phyloP scores from a whole-genome alignment of 2,888 invertebrate genomes.

The Eledona agricola region DNA sequence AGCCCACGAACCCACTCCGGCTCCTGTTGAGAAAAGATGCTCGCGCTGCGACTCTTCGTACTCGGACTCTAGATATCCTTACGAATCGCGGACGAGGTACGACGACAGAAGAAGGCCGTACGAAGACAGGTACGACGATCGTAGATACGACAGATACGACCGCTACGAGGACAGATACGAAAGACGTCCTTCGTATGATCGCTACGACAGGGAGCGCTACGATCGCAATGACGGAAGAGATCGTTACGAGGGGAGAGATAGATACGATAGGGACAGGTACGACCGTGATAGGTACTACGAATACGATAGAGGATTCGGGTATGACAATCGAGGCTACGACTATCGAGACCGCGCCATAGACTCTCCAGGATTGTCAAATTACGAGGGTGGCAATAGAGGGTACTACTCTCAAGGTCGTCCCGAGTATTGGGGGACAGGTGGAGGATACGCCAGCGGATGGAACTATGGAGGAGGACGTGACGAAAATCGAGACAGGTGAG shows the following conservation, averaged over 20 bases:
- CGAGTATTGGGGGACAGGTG: slow-evolving; percentile 48
- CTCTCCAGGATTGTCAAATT: slow-evolving; percentile 71
- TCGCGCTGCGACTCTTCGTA: slow-evolving; percentile 33
- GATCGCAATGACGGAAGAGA: slow-evolving; percentile 26
- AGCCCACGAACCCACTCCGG: slow-evolving; percentile 30
- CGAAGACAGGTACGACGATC: slow-evolving; percentile 27
- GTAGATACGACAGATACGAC: slow-evolving; percentile 18
- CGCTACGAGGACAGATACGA: slow-evolving; percentile 10
- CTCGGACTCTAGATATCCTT: slow-evolving; percentile 19
- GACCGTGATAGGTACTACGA: slow-evolving; percentile 19
- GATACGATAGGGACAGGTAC: slow-evolving; percentile 30
- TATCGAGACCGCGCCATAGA: slow-evolving; percentile 62
- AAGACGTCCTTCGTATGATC: slow-evolving; percentile 19
- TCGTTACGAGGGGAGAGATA: slow-evolving; percentile 28
- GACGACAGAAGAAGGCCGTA: slow-evolving; percentile 28
- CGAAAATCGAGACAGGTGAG: slow-evolving; percentile 36
- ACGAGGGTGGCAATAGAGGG: slow-evolving; percentile 69
- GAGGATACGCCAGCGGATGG: slow-evolving; percentile 49
- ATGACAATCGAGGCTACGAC: slow-evolving; percentile 60
- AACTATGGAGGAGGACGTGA: slow-evolving; percentile 47
- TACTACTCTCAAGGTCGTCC: slow-evolving; percentile 68
- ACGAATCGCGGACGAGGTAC: slow-evolving; percentile 24
- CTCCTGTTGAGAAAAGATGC: slow-evolving; percentile 38
- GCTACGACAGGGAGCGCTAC: slow-evolving; percentile 34
- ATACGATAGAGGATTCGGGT: slow-evolving; percentile 50